phyloP scores from a whole-genome alignment of 2,888 invertebrate species.

The Orthonevra nobilis region DNA sequence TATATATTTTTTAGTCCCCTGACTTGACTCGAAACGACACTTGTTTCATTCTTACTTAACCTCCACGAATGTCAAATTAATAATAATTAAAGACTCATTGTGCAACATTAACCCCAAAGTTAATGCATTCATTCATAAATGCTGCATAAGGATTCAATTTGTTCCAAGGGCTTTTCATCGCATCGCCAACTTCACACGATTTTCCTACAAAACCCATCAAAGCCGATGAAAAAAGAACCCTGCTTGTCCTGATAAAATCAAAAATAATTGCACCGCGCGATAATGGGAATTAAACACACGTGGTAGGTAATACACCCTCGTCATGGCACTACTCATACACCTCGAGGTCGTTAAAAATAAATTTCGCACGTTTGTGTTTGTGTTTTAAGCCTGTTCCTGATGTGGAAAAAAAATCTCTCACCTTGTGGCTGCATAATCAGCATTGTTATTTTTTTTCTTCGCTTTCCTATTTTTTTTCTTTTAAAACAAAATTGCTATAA shows the following conservation, averaged over 20 bases:
- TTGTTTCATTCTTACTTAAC: too few species aligned
- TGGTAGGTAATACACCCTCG: conserved; percentile 22
- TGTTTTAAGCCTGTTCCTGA: not conserved
- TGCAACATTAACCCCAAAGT: conserved; percentile 30
- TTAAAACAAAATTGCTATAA: conserved; percentile 33
- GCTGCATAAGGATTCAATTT: conserved; percentile 36
- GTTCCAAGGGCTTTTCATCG: conserved; percentile 20
- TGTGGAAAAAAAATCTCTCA: not conserved
- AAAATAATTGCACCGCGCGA: conserved; percentile 59
- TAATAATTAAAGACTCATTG: conserved; percentile 28
- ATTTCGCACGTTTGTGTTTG: conserved; percentile 31
- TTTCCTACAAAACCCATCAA: conserved; percentile 14
- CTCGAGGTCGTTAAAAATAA: conserved; percentile 56
- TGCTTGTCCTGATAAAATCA: conserved; percentile 44
- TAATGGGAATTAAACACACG: conserved; percentile 55
- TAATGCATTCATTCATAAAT: conserved; percentile 24
- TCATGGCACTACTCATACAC: conserved; percentile 30
- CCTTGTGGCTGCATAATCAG: conserved; percentile 14
- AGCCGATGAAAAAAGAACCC: not conserved
- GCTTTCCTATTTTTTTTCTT: conserved; percentile 7
- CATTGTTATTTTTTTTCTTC: conserved; percentile 6
- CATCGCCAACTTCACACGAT: conserved; percentile 15
- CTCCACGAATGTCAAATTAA: too few species aligned
- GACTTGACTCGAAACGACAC: too few species aligned
- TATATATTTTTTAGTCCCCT: too few species aligned